A percentile compares a stretch with the other conserved stretches of the same genome.
These are phyloP conservation scores for Selene dorsalis DNA, from an alignment of 2,797 vertebrate genomes.

Conservation along the genomic window DNA sequence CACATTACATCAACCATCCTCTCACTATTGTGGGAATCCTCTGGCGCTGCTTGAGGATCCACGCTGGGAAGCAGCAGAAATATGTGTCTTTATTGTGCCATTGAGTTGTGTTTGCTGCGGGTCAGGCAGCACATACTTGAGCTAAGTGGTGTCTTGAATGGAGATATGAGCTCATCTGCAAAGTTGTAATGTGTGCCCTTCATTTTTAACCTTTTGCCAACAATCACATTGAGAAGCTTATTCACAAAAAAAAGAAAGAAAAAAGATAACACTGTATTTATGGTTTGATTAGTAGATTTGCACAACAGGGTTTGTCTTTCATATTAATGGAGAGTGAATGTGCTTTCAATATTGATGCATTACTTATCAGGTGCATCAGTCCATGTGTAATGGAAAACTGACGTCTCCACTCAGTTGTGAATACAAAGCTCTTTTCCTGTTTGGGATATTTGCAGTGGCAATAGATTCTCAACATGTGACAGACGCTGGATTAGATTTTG, in stretches of 20 bases:
- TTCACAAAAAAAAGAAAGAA: no score
- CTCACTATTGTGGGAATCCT: background rate
- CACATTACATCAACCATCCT: background rate
- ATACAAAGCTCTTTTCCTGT: background rate
- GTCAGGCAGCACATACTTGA: background rate
- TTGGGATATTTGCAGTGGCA: background rate
- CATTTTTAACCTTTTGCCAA: slow-evolving; percentile 8
- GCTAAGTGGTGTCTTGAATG: slow-evolving; percentile 1
- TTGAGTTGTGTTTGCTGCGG: background rate
- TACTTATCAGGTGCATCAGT: background rate
- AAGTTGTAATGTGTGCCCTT: slow-evolving; percentile 14
- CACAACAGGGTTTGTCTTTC: background rate
- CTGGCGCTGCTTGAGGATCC: background rate
- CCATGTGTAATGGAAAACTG: no score
- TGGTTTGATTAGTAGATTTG: background rate
- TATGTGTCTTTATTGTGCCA: background rate
- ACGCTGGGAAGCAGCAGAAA: background rate
- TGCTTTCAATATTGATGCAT: background rate
- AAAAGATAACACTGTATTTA: no score
- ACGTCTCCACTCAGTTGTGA: background rate
- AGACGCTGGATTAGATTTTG: background rate
- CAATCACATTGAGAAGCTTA: background rate
- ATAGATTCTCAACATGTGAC: background rate
- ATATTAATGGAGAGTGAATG: no score
- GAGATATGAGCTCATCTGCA: slow-evolving; percentile 33